These are phyloP conservation scores for Drosophila kambysellisi DNA, from an alignment of 2,888 invertebrate species.

Conservation along the genomic window DNA sequence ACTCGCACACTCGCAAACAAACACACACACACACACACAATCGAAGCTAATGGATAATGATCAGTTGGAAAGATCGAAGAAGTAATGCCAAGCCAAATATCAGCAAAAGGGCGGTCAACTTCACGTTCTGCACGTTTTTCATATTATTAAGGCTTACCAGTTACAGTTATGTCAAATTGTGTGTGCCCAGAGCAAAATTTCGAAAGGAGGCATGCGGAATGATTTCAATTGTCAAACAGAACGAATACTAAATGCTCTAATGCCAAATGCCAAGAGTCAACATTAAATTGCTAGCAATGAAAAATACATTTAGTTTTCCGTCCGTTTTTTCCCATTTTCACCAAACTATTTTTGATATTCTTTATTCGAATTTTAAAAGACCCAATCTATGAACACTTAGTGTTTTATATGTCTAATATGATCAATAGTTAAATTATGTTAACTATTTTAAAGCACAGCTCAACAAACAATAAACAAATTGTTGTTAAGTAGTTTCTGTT, in stretches of 20 bases:
- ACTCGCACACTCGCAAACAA: neutral
- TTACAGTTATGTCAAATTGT: slow-evolving; percentile 12
- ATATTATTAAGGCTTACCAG: slow-evolving; percentile 12
- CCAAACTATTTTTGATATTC: neutral
- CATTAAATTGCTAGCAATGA: neutral
- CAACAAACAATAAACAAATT: neutral
- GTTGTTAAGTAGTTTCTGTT: neutral
- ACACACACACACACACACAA: neutral
- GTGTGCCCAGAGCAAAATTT: slow-evolving; percentile 8
- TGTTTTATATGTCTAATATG: neutral
- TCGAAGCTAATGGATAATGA: slow-evolving; percentile 9
- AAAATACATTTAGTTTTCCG: neutral
- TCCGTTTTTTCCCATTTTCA: neutral
- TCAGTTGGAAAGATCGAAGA: slow-evolving; percentile 11
- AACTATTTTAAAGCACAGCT: neutral
- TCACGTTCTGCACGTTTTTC: slow-evolving; percentile 49
- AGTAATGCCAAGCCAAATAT: slow-evolving; percentile 16
- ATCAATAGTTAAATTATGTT: neutral
- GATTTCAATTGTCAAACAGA: neutral
- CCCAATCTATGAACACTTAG: neutral
- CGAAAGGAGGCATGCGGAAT: neutral
- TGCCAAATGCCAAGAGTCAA: neutral
- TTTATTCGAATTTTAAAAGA: neutral
- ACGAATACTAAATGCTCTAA: slow-evolving; percentile 3
- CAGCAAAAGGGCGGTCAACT: slow-evolving; percentile 18